Evolutionary conservation across 2,888 invertebrate genomes (phyloP), one percentile per base, ranked within the genome.

Genomic region (Mesoligia furuncula): DNA sequence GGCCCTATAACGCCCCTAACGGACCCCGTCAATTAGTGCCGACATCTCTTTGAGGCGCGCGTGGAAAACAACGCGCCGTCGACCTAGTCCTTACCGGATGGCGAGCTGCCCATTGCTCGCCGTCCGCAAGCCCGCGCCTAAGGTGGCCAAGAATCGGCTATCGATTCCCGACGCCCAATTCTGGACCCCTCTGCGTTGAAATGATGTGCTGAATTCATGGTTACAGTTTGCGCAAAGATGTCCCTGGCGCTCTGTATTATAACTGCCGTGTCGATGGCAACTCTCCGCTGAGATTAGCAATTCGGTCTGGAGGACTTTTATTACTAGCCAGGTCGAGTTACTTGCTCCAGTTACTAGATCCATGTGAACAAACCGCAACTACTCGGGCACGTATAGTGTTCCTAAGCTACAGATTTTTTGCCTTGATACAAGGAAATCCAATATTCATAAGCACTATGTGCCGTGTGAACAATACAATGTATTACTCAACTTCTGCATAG

Each of bases 391-490:
- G n/a, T 57, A 31, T 15, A 42, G 39, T 17, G n/a, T 57, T 24
- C 24, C 17, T n/a, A 57, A 57, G 31, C 42, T 39, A 73, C 8
- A n/a, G n/a, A 57, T 20, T 20, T 15, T n/a, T 71, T 54, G 8
- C 42, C 42, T 31, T 45, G 36, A 15, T 59, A 15, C 36, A 36
- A 36, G 36, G 36, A 61, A 74, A 74, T 75, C 36, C 13, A 74
- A 48, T 75, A 75, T 75, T 75, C 61, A 61, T 61, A 48, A 61
- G 36, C 45, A 48, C 24, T 45, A 17, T 36, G 11, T 61, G 15
- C 61, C 45, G 45, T n/a, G n/a, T n/a, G 59, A 59, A 73, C 36
- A 48, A 36, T 36, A 6, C 36, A 36, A 36, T 36, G 36, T 36
- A 36, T 36, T 6, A 36, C 36, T 36, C 6, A 36, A 36, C 36